Percentiles rank a stretch among this genome's conserved stretches.
Evolutionary conservation across 2,113 vertebrate species (phyloP).

Genomic region (Vombatus ursinus): DNA sequence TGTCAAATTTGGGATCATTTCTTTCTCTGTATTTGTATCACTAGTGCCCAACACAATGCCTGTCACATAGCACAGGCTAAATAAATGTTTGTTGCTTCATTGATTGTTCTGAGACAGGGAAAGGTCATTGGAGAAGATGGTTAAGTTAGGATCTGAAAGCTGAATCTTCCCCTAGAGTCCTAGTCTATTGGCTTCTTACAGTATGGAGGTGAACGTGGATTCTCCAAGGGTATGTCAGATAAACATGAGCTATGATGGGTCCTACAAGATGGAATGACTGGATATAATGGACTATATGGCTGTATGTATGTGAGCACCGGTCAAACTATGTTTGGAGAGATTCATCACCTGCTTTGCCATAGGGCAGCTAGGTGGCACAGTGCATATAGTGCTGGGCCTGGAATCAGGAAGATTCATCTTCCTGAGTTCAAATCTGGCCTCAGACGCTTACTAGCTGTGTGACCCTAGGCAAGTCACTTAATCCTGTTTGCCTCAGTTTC

Average conservation of each 20-base stretch:
- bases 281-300: background rate
- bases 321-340: background rate
- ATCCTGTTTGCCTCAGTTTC: too few species aligned
- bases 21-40: background rate
- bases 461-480: too few species aligned
- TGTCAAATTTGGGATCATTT: background rate
- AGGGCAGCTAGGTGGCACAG: background rate
- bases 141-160: background rate
- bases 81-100: background rate
- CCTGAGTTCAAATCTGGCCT: too few species aligned
- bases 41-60: background rate
- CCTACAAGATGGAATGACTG: background rate
- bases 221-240: background rate
- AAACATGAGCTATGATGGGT: background rate
- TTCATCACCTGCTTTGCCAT: background rate
- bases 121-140: background rate
- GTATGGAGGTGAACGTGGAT: background rate
- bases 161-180: background rate
- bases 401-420: too few species aligned
- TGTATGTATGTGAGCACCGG: background rate
- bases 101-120: background rate
- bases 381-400: background rate
- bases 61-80: background rate
- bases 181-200: background rate
- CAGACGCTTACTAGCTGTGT: too few species aligned